Percentiles rank a stretch among this genome's conserved stretches.
Conservation (phyloP, 2,888 invertebrate genomes). For the Octonoba sinensis region DNA sequence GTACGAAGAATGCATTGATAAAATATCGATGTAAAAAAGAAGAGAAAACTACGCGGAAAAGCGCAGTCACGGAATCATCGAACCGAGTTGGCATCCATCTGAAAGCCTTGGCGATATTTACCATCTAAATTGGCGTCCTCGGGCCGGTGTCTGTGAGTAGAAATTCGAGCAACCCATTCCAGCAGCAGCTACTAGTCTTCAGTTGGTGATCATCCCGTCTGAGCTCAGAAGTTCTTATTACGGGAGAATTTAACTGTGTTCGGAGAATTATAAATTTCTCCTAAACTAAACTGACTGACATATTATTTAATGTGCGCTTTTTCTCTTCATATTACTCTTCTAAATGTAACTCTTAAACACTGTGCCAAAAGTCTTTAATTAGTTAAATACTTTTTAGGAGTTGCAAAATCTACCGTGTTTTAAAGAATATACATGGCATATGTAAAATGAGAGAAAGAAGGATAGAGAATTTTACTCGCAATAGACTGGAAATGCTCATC, state of each 20-base stretch:
- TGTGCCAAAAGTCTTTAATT: too few relatives aligned
- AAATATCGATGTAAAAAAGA: neutral
- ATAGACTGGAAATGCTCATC: conserved; percentile 38
- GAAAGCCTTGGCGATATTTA: conserved; percentile 44
- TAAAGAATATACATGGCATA: conserved; percentile 12
- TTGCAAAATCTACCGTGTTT: too few relatives aligned
- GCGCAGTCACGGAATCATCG: conserved; percentile 30
- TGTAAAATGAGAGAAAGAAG: conserved; percentile 12
- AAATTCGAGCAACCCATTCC: conserved; percentile 29
- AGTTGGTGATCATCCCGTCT: conserved; percentile 42
- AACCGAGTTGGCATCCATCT: conserved; percentile 29
- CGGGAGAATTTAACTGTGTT: too few relatives aligned
- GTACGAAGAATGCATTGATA: neutral
- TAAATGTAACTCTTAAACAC: too few relatives aligned
- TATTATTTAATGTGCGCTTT: too few relatives aligned
- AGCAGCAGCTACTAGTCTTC: conserved; percentile 18
- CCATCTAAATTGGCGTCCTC: conserved; percentile 40
- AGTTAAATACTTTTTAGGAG: too few relatives aligned
- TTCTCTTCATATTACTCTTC: too few relatives aligned
- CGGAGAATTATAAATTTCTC: too few relatives aligned
- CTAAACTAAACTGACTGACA: too few relatives aligned
- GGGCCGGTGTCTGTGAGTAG: conserved; percentile 9
- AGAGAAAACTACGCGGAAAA: neutral
- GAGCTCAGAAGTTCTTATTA: too few relatives aligned
- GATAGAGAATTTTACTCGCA: neutral